Conservation (phyloP, 1,140 invertebrate species). For the Drosophila pachea region DNA sequence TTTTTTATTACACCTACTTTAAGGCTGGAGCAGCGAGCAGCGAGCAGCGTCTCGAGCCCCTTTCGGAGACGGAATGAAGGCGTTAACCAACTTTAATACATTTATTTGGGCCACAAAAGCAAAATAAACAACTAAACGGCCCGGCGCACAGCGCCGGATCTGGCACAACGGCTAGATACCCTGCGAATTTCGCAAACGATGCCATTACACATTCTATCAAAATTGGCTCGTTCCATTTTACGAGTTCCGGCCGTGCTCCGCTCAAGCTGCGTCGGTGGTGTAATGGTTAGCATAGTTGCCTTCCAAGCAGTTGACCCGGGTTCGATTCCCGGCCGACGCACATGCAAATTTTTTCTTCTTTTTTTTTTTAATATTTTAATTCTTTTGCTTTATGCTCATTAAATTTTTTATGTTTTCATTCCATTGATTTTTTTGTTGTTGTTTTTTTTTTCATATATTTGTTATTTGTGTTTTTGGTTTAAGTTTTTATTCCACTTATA, state of each 20-base stretch:
- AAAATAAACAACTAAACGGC: constrained; percentile 21
- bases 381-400: too few relatives aligned
- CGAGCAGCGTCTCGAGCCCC: neutral
- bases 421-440: neutral
- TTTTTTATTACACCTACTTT: constrained; percentile 76
- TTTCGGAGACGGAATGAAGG: constrained; percentile 48
- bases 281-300: constrained; percentile 95
- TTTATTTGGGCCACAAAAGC: constrained; percentile 75
- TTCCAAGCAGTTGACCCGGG: constrained; percentile 95
- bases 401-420: neutral
- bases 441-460: neutral
- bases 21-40: constrained; percentile 3
- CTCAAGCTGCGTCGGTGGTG: constrained; percentile 85
- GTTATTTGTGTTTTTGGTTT: neutral
- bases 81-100: constrained; percentile 77
- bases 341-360: constrained; percentile 43
- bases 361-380: neutral
- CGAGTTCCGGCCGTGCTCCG: too few relatives aligned
- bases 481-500: too few relatives aligned
- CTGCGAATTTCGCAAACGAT: neutral
- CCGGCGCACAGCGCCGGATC: neutral
- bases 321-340: constrained; percentile 94
- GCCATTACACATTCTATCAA: too few relatives aligned
- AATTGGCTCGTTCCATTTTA: too few relatives aligned
- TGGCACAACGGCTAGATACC: neutral